Percentiles rank a stretch among this genome's conserved stretches.
These are phyloP conservation scores for Cryptoblepharus egeriae DNA, from an alignment of 2,797 vertebrate species.

Conservation along the genomic window DNA sequence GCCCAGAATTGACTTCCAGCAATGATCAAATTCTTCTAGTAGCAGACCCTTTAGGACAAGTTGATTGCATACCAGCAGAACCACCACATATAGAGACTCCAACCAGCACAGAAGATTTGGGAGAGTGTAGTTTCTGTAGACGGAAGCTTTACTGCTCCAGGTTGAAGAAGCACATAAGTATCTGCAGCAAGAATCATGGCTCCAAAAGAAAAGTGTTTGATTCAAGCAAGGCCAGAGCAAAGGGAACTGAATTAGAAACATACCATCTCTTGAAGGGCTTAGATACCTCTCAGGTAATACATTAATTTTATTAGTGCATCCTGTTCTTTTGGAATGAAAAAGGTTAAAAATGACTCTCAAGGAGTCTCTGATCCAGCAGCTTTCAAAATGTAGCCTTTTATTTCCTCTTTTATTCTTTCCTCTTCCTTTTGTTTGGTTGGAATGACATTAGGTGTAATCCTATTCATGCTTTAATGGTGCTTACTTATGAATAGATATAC, in stretches of 20 bases:
- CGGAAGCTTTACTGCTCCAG: slow-evolving; percentile 78
- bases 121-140: slow-evolving; percentile 82
- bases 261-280: slow-evolving; percentile 75
- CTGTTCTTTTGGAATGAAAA: not conserved
- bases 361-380: not conserved
- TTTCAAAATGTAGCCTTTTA: not conserved
- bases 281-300: slow-evolving; percentile 64
- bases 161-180: slow-evolving; percentile 80
- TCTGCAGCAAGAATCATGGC: slow-evolving; percentile 79
- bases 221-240: slow-evolving; percentile 79
- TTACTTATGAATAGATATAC: too few relatives aligned
- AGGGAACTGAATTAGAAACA: slow-evolving; percentile 81
- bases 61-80: not conserved
- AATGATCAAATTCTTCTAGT: not conserved
- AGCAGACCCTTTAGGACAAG: not conserved
- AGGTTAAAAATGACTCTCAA: not conserved
- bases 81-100: not conserved
- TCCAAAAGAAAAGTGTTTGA: slow-evolving; percentile 83
- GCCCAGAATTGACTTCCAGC: slow-evolving; percentile 23
- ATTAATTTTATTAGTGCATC: not conserved
- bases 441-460: accelerated
- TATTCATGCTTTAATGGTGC: too few relatives aligned
- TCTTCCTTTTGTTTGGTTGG: not conserved
- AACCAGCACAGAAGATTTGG: slow-evolving; percentile 35
- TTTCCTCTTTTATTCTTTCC: not conserved